Evolutionary conservation across 1,140 invertebrate genomes (phyloP).

Genomic region (Campoletis sonorensis): DNA sequence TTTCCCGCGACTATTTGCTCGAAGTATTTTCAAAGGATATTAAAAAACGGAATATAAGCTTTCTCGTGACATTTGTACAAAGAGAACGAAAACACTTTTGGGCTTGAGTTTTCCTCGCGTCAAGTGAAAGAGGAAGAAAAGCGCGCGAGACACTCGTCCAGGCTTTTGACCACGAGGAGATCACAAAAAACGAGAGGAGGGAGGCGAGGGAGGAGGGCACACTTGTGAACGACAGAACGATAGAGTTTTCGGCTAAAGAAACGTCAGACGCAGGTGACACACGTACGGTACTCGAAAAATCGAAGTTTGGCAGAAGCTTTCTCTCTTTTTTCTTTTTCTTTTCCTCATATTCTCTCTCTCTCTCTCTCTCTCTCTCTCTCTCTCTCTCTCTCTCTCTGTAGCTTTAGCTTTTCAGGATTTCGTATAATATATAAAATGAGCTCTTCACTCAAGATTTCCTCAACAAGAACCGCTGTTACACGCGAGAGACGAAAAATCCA

Average conservation of each 20-base stretch:
- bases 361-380: too few species aligned
- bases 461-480: neutral
- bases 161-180: neutral
- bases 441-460: neutral
- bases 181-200: neutral
- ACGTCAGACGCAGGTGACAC: constrained; percentile 54
- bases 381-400: too few species aligned
- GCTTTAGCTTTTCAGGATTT: neutral
- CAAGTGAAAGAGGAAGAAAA: constrained; percentile 33
- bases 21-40: neutral
- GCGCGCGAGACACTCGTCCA: constrained; percentile 11
- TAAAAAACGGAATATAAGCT: neutral
- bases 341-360: too few species aligned
- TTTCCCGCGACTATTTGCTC: too few species aligned
- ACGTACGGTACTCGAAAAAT: constrained; percentile 49
- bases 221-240: constrained; percentile 35
- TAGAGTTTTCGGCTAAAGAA: constrained; percentile 24
- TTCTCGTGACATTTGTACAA: neutral
- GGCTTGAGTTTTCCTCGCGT: neutral
- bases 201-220: neutral
- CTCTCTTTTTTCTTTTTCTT: neutral
- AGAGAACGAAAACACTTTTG: constrained; percentile 8
- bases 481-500: neutral
- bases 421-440: neutral
- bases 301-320: constrained; percentile 13